Conservation (phyloP, 2,888 invertebrate genomes). For the Phortica magna region DNA sequence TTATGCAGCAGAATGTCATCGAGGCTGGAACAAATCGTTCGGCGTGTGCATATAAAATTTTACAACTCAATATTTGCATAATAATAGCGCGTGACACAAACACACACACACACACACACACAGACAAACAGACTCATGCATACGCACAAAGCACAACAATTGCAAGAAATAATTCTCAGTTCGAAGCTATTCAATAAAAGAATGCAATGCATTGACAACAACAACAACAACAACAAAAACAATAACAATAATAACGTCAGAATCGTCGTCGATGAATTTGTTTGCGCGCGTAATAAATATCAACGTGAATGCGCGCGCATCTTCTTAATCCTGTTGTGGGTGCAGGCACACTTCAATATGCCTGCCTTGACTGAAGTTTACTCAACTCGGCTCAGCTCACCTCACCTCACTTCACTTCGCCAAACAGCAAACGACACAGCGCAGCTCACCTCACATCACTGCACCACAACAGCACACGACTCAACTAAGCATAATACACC, state of each 20-base stretch:
- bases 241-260: too few species aligned
- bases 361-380: too few species aligned
- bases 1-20: slow-evolving; percentile 68
- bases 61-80: slow-evolving; percentile 65
- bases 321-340: background rate
- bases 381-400: too few species aligned
- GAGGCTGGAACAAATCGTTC: slow-evolving; percentile 57
- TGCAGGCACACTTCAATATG: too few species aligned
- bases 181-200: slow-evolving; percentile 10
- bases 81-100: background rate
- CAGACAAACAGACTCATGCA: background rate
- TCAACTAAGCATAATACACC: too few species aligned
- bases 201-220: background rate
- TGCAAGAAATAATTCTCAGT: background rate
- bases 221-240: background rate
- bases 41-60: slow-evolving; percentile 67
- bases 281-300: slow-evolving; percentile 21
- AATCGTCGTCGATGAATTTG: too few species aligned
- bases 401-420: too few species aligned
- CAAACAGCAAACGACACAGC: too few species aligned
- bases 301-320: background rate
- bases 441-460: too few species aligned
- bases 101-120: background rate
- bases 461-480: too few species aligned
- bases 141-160: background rate